Percentiles rank a stretch among this genome's conserved stretches.
Conservation (phyloP, 2,113 vertebrate species). For the Salvelinus fontinalis region DNA sequence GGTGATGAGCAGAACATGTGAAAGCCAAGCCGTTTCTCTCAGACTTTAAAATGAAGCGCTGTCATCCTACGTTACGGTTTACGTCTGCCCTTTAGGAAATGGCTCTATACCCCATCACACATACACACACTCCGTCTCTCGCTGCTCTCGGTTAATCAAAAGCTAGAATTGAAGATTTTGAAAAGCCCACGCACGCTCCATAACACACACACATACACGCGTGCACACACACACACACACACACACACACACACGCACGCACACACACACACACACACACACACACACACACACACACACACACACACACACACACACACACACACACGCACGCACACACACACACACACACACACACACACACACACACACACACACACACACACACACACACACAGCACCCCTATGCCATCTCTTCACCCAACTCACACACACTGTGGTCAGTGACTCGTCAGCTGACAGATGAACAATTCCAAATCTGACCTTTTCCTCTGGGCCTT, state of each 20-base stretch:
- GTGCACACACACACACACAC: slow-evolving; percentile 1
- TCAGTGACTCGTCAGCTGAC: slow-evolving; percentile 53
- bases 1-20: slow-evolving; percentile 32
- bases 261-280: background rate
- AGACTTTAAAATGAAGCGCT: slow-evolving; percentile 35
- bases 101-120: slow-evolving; percentile 1
- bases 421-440: slow-evolving; percentile 6
- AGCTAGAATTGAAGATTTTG: slow-evolving; percentile 42
- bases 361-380: background rate
- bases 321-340: slow-evolving; percentile 1
- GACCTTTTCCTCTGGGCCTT: slow-evolving; percentile 64
- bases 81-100: slow-evolving; percentile 53
- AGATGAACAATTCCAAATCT: slow-evolving; percentile 60
- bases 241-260: background rate
- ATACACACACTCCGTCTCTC: slow-evolving; percentile 44
- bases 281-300: background rate
- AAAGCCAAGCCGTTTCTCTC: slow-evolving; percentile 30
- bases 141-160: slow-evolving; percentile 64
- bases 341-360: background rate
- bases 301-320: background rate
- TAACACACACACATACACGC: slow-evolving; percentile 23
- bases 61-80: slow-evolving; percentile 49
- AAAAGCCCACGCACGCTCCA: slow-evolving; percentile 33
- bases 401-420: no score
- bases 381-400: background rate